Base-by-base conservation (phyloP, 2,888 invertebrate genomes). In the Heliconius cydno region DNA sequence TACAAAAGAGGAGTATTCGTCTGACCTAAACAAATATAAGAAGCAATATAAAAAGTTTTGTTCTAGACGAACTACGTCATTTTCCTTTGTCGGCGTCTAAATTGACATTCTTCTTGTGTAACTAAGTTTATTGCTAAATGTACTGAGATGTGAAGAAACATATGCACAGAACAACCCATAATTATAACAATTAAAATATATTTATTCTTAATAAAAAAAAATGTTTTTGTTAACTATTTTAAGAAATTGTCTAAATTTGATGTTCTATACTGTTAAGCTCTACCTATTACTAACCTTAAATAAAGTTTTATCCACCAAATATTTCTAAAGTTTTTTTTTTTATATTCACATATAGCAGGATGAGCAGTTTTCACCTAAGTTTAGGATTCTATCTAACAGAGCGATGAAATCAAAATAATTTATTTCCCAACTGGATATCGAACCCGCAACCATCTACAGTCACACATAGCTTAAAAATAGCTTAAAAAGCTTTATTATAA, bases 21-120 rank as follows among this genome's bases (percentile, higher is more conserved):
- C 67, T 25, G 79, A 79, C 80, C 80, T 80, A 80, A 80, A 68
- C 73, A 78, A 81, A 79, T 76, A 81, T 68, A 57, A 46, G 73
- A 70, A 71, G 78, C n/a, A 73, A 81, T 81, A 79, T 76, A 74
- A 81, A 74, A 81, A 73, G 72, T 78, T 74, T 68, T 63, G 63
- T 76, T 72, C n/a, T 34, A 34, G 73, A 22, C 46, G 66, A 57
- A 73, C 34, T 73, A 46, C 66, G 63, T 76, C 73, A 74, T 72
- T 67, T 60, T 74, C 30, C 15, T 46, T 7, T 28, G 65, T 30
- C 28, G 30, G 41, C 28, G 19, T 30, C 46, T 19, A 75, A 75
- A 75, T 66, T 66, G 22, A 66, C 66, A 30, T 38, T 13, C 66
- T 41, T 46, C 41, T 75, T 46, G 22, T 46, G 12, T 75, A 25